Evolutionary conservation across 2,113 vertebrate species (phyloP).

Genomic region (Eulemur macaco): DNA sequence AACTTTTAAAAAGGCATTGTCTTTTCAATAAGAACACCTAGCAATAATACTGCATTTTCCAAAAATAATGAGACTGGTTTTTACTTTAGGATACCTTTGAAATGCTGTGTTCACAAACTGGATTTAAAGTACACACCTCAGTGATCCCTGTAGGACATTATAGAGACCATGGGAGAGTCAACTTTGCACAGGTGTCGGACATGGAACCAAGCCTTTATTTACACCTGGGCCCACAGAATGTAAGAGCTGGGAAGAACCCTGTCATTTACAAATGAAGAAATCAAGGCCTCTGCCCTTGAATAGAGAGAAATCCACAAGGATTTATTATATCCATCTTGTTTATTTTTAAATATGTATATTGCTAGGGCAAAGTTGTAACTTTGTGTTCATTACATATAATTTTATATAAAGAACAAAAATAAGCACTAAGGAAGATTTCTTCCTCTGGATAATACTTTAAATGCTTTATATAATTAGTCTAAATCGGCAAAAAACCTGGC

Average conservation of each 20-base stretch:
- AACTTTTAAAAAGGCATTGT: constrained; percentile 16
- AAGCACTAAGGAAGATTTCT: constrained; percentile 12
- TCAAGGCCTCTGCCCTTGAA: background rate
- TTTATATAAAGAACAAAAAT: constrained; percentile 45
- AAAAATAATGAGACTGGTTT: background rate
- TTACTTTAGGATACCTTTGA: background rate
- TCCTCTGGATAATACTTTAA: background rate
- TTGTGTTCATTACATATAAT: background rate
- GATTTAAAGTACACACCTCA: background rate
- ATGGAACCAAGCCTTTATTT: background rate
- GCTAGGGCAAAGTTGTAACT: background rate
- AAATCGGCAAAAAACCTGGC: background rate
- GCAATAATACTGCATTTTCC: background rate
- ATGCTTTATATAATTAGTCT: background rate
- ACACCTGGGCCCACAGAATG: background rate
- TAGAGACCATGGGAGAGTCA: background rate
- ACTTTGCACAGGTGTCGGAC: background rate
- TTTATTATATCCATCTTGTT: background rate
- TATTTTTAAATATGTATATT: constrained; percentile 5
- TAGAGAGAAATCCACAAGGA: background rate
- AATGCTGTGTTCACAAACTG: background rate
- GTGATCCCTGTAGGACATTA: background rate
- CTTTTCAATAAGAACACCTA: background rate
- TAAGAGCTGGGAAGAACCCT: background rate
- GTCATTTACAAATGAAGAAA: constrained; percentile 34